A percentile compares a stretch with the other conserved stretches of the same genome.
Conservation (phyloP, 2,113 vertebrate genomes). For the Passerina amoena region DNA sequence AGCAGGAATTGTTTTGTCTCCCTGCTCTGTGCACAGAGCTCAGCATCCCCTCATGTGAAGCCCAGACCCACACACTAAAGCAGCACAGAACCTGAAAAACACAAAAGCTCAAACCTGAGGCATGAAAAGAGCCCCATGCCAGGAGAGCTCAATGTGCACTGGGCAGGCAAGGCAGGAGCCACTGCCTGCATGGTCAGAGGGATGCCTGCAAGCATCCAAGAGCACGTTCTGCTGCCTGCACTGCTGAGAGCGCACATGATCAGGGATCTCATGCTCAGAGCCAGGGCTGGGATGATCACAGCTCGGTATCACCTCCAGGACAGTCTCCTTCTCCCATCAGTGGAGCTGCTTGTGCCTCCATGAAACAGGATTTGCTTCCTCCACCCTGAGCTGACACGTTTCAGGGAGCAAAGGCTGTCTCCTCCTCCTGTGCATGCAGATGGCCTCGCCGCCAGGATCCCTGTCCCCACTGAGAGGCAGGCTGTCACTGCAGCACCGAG, state of each 20-base stretch:
- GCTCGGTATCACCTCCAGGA: neutral
- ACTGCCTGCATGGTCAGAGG: rapidly evolving
- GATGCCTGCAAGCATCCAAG: neutral
- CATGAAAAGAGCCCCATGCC: neutral
- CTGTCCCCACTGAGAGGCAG: neutral
- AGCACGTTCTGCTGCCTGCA: neutral
- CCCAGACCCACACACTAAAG: neutral
- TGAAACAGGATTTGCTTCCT: neutral
- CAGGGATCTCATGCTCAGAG: rapidly evolving
- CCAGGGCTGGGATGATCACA: neutral
- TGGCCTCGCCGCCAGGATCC: neutral
- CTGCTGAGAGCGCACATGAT: rapidly evolving
- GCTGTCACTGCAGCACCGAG: neutral
- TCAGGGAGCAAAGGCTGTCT: neutral
- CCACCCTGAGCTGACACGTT: neutral
- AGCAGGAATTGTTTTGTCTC: neutral
- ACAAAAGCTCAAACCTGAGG: neutral
- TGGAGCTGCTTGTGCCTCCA: neutral
- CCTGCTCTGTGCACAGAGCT: neutral
- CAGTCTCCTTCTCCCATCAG: neutral
- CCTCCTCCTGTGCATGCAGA: neutral
- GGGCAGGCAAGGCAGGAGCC: neutral
- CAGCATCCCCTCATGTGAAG: neutral
- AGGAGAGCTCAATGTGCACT: neutral
- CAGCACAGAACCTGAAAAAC: neutral